Evolutionary conservation across 2,797 vertebrate genomes (phyloP).

Genomic region (Cuniculus paca): DNA sequence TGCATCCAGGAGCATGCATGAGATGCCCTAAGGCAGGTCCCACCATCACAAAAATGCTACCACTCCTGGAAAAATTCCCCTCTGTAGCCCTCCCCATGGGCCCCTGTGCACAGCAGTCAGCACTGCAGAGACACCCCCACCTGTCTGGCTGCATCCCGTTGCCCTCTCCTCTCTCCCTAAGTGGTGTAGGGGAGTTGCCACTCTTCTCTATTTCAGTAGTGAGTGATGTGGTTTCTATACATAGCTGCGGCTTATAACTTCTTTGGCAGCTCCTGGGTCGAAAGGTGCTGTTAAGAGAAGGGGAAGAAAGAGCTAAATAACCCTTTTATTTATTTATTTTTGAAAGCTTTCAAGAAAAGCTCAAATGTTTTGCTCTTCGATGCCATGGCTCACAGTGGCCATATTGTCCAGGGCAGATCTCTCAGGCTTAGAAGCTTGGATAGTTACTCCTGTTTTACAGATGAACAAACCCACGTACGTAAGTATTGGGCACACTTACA

Average conservation of each 20-base stretch:
- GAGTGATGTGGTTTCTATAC: constrained; percentile 81
- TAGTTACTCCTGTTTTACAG: background rate
- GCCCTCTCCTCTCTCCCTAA: background rate
- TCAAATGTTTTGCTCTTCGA: constrained; percentile 34
- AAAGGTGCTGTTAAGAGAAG: constrained; percentile 72
- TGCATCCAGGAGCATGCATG: background rate
- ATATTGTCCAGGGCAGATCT: background rate
- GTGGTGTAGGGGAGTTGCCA: background rate
- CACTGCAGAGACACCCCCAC: background rate
- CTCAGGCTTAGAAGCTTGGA: background rate
- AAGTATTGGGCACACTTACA: background rate
- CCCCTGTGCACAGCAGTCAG: background rate
- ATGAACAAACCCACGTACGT: background rate
- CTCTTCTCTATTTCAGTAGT: constrained; percentile 60
- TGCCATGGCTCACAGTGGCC: background rate
- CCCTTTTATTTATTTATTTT: constrained; percentile 69
- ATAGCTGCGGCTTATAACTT: constrained; percentile 67
- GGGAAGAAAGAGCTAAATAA: constrained; percentile 51
- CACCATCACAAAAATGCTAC: background rate
- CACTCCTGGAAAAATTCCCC: background rate
- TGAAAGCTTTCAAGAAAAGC: constrained; percentile 42
- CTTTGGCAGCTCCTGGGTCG: constrained; percentile 75
- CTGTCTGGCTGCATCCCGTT: background rate
- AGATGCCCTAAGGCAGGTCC: background rate
- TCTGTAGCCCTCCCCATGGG: fast-evolving